Conservation (phyloP, 2,113 vertebrate genomes). For the Tympanuchus pallidicinctus region DNA sequence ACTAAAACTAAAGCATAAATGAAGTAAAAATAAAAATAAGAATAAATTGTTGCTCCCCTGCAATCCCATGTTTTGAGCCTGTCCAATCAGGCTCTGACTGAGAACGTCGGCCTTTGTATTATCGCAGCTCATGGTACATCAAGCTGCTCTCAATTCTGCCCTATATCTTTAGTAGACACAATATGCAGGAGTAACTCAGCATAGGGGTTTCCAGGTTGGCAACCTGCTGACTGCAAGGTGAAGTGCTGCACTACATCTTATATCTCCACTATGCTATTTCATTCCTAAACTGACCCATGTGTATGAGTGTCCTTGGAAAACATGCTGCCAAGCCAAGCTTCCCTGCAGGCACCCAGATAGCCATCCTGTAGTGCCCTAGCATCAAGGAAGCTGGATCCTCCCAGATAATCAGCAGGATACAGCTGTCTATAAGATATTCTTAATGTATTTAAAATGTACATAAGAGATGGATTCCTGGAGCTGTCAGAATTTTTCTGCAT, state of each 20-base stretch:
- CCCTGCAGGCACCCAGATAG: background rate
- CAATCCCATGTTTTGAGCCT: background rate
- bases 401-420: background rate
- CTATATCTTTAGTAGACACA: background rate
- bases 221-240: background rate
- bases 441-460: background rate
- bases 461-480: background rate
- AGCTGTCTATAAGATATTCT: background rate
- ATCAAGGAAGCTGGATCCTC: background rate
- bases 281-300: background rate
- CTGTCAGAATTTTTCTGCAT: background rate
- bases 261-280: background rate
- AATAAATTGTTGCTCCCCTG: background rate
- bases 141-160: background rate
- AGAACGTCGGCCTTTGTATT: rapidly evolving
- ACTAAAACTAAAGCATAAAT: background rate
- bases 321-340: background rate
- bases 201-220: background rate
- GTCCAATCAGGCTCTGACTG: background rate
- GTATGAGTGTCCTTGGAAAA: background rate
- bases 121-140: background rate
- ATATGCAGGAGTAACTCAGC: background rate
- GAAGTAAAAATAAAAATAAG: background rate
- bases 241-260: background rate
- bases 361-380: rapidly evolving